Evolutionary conservation across 2,797 vertebrate genomes (phyloP).

Genomic region (Oreortyx pictus): DNA sequence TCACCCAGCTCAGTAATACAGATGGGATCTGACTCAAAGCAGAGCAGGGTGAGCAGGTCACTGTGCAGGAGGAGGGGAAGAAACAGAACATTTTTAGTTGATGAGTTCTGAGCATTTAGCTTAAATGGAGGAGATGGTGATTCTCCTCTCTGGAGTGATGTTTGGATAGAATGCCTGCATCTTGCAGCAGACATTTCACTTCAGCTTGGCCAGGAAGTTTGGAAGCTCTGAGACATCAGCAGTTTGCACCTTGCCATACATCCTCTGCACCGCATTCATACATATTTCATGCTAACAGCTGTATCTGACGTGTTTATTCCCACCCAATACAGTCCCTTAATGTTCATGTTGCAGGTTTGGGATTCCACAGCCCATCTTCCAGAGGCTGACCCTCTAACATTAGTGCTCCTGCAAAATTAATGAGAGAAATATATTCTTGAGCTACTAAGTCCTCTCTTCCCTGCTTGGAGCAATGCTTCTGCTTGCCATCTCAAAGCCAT

Average conservation of each 20-base stretch:
- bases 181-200: background rate
- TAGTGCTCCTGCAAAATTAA: background rate
- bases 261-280: accelerated
- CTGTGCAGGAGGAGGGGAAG: background rate
- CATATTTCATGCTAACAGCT: accelerated
- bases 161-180: too few relatives aligned
- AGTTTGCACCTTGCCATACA: background rate
- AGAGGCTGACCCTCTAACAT: background rate
- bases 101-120: background rate
- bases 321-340: accelerated
- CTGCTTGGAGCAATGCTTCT: background rate
- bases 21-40: background rate
- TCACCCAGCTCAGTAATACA: background rate
- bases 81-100: background rate
- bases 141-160: background rate
- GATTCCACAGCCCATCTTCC: background rate
- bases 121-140: background rate
- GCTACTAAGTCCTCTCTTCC: background rate
- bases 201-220: background rate
- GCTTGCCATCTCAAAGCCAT: background rate
- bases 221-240: background rate
- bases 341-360: accelerated
- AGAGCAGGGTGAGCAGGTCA: background rate
- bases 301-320: accelerated
- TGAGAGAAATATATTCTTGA: background rate